These are phyloP conservation scores for Drosophila teissieri DNA, from an alignment of 1,140 invertebrate genomes.

Conservation along the genomic window DNA sequence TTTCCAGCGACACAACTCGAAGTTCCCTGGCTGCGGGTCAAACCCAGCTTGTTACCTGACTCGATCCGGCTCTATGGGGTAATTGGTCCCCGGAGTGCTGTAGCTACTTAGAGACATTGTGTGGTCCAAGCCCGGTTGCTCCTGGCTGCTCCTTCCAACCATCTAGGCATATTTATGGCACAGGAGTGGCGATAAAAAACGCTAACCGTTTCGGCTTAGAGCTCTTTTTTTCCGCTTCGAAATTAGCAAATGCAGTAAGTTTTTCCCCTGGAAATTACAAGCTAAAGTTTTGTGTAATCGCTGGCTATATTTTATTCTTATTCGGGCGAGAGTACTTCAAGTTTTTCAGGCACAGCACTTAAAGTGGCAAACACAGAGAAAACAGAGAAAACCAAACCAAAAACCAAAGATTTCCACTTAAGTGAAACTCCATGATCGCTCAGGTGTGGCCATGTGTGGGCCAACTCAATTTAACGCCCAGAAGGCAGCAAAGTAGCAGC, in stretches of 20 bases:
- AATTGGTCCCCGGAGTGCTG: slow-evolving; percentile 75
- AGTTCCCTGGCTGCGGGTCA: slow-evolving; percentile 45
- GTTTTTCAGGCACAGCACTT: slow-evolving; percentile 36
- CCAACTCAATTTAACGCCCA: slow-evolving; percentile 81
- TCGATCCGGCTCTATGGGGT: slow-evolving; percentile 50
- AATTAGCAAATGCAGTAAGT: slow-evolving; percentile 63
- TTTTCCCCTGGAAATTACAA: slow-evolving; percentile 45
- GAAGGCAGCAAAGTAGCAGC: slow-evolving; percentile 80
- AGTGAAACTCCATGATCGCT: slow-evolving; percentile 44
- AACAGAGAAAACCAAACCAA: slow-evolving; percentile 29
- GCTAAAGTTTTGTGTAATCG: slow-evolving; percentile 54
- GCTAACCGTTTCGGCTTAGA: slow-evolving; percentile 63
- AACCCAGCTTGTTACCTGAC: slow-evolving; percentile 71
- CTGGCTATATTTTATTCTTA: slow-evolving; percentile 57
- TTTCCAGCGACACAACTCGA: slow-evolving; percentile 15
- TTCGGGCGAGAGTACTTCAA: slow-evolving; percentile 51
- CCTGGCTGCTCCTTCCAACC: slow-evolving; percentile 8
- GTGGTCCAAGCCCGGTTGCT: slow-evolving; percentile 25
- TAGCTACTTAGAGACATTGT: slow-evolving; percentile 78
- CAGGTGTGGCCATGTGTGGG: slow-evolving; percentile 62
- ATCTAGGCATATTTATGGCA: slow-evolving; percentile 73
- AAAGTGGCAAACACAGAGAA: slow-evolving; percentile 29
- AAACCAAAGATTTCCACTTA: slow-evolving; percentile 45
- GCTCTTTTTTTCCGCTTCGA: slow-evolving; percentile 26
- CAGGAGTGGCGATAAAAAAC: slow-evolving; percentile 70